Evolutionary conservation across 2,888 invertebrate species (phyloP), one percentile per base, ranked within the genome.

Genomic region (Silvanus unidentatus): DNA sequence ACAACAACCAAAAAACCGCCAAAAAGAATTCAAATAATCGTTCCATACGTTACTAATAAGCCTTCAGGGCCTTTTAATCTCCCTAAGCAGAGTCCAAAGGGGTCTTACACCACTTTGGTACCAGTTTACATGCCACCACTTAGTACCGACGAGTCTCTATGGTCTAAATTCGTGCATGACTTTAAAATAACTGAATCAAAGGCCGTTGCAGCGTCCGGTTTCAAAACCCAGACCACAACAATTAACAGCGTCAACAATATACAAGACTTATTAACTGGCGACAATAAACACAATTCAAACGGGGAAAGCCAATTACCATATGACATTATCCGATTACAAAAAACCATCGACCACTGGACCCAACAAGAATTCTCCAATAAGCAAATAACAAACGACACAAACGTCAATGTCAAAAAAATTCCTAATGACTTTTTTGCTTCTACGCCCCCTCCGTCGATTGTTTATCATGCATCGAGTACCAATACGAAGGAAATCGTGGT

Each of bases 341-440:
- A 87, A 55, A 88, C 86, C 55, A 90, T 90, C 44, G 88, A 90
- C 58, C 84, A 84, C 50, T 90, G 90, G 90, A 90, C 89, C 0
- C 83, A 82, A 57, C 83, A 85, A 70, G 83, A 84, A 57, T 87
- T 78, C 65, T 79, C 82, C 0, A 76, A 77, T 44, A 70, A 38
- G 2, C 15, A 49, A 37, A 46, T 15, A 42, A 32, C 13, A 42
- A 43, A 56, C 75, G 71, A 46, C 72, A 75, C 3, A 77, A n/a
- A 39, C 27, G 79, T 52, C 76, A 82, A 40, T 2, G 79, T 87
- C 1, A 90, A 89, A 65, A 80, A 84, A 66, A 89, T 90, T 53
- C 88, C 89, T 1, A 77, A 80, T 2, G 84, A 86, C 56, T 89
- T 82, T 69, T 76, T 32, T 89, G n/a, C n/a, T n/a, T n/a, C n/a